Evolutionary conservation across 2,113 vertebrate genomes (phyloP).

Genomic region (Anolis sagrei): DNA sequence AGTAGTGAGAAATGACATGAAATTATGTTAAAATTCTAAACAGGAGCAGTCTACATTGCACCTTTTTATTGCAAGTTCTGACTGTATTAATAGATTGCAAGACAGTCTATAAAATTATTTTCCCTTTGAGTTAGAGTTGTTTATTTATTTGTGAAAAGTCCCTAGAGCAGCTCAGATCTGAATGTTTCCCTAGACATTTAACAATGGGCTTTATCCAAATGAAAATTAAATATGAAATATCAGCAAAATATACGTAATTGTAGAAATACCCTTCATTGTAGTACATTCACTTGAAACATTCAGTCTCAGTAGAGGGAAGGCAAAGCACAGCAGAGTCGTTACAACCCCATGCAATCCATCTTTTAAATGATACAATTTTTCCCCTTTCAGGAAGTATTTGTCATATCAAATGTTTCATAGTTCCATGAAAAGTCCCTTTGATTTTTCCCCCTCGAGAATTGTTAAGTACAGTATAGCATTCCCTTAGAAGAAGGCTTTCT

Average conservation of each 20-base stretch:
- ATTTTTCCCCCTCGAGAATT: constrained; percentile 52
- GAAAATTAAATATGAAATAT: constrained; percentile 62
- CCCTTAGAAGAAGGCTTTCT: constrained; percentile 45
- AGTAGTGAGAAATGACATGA: neutral
- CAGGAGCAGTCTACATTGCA: neutral
- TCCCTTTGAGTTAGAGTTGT: no score
- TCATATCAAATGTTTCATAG: constrained; percentile 64
- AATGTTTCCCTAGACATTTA: constrained; percentile 56
- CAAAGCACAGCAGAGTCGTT: constrained; percentile 61
- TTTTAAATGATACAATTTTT: constrained; percentile 59
- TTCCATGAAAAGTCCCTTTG: constrained; percentile 49
- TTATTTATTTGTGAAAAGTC: constrained; percentile 45
- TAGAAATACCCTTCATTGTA: constrained; percentile 32
- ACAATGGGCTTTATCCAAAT: constrained; percentile 48
- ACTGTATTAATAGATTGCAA: constrained; percentile 48
- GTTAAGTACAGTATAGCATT: constrained; percentile 15
- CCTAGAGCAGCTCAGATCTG: constrained; percentile 55
- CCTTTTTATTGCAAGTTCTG: neutral
- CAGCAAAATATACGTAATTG: constrained; percentile 53
- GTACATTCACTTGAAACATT: constrained; percentile 51
- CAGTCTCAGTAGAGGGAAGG: constrained; percentile 50
- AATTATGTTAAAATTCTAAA: no score
- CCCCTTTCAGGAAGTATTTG: constrained; percentile 60
- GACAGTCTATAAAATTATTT: constrained; percentile 47
- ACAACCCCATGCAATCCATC: constrained; percentile 56